A percentile compares a stretch with the other conserved stretches of the same genome.
These are phyloP conservation scores for Apodemia mormo DNA, from an alignment of 2,888 invertebrate species.

Conservation along the genomic window DNA sequence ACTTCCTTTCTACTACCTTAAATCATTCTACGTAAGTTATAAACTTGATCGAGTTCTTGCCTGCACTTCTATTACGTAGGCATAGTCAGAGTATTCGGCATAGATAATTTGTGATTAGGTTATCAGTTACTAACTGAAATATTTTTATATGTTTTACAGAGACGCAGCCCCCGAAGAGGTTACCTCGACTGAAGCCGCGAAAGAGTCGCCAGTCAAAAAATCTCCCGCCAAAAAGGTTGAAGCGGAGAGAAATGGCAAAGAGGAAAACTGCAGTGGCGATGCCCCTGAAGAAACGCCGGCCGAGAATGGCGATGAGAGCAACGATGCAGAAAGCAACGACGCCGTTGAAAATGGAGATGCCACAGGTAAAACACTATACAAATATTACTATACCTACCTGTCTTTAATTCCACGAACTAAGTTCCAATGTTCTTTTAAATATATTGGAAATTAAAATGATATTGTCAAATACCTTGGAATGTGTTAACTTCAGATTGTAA, in stretches of 20 bases:
- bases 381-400: too few species aligned
- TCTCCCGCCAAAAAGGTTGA: slow-evolving; percentile 78
- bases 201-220: slow-evolving; percentile 77
- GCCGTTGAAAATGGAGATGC: slow-evolving; percentile 73
- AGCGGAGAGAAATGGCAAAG: slow-evolving; percentile 74
- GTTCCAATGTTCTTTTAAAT: slow-evolving; percentile 6
- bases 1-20: slow-evolving; percentile 60
- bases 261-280: slow-evolving; percentile 68
- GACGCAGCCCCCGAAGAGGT: slow-evolving; percentile 74
- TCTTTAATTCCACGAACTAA: too few species aligned
- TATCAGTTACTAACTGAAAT: neutral
- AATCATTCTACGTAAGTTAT: slow-evolving; percentile 28
- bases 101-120: too few species aligned
- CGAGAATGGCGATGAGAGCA: slow-evolving; percentile 63
- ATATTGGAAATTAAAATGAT: too few species aligned
- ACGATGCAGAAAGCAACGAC: slow-evolving; percentile 71
- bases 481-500: neutral
- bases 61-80: too few species aligned
- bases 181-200: slow-evolving; percentile 69
- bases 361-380: slow-evolving; percentile 50
- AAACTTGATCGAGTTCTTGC: neutral
- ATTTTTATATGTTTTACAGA: slow-evolving; percentile 51
- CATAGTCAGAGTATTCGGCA: too few species aligned
- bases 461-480: too few species aligned
- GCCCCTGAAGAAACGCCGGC: slow-evolving; percentile 61